Conservation (phyloP, 2,888 invertebrate species). For the Leucania comma region DNA sequence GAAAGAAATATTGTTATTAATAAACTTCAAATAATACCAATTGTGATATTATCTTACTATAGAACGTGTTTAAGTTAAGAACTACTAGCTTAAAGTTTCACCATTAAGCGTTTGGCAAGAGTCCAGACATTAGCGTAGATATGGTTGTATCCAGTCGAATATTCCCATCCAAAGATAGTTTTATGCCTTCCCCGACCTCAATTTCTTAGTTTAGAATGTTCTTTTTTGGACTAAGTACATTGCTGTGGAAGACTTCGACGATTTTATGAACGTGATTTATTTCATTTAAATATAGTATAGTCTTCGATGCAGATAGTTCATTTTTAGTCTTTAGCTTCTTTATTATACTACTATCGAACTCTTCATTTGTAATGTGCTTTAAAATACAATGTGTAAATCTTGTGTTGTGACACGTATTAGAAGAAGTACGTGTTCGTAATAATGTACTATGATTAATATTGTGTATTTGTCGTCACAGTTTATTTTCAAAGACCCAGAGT, state of each 20-base stretch:
- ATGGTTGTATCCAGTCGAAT: constrained; percentile 38
- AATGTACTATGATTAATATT: not conserved
- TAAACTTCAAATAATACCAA: constrained; percentile 9
- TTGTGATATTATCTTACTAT: constrained; percentile 17
- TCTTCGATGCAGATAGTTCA: too few species aligned
- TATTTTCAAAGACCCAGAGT: constrained; percentile 22
- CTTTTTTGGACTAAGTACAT: constrained; percentile 10
- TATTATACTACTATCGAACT: not conserved
- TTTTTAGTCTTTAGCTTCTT: too few species aligned
- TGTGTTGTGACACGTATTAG: not conserved
- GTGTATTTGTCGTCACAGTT: not conserved
- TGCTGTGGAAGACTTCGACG: constrained; percentile 8
- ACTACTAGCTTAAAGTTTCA: constrained; percentile 29
- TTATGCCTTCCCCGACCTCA: constrained; percentile 51
- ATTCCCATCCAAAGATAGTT: constrained; percentile 32
- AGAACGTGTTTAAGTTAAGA: constrained; percentile 43
- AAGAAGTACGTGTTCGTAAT: not conserved
- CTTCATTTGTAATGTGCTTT: not conserved
- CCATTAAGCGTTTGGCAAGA: constrained; percentile 49
- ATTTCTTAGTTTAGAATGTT: constrained; percentile 27
- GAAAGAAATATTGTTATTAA: not conserved
- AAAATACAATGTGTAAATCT: not conserved
- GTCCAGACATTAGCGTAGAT: constrained; percentile 48
- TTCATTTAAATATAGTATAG: not conserved
- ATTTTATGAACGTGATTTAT: constrained; percentile 15